Evolutionary conservation across 2,113 vertebrate species (phyloP).

Genomic region (Phrynosoma platyrhinos): DNA sequence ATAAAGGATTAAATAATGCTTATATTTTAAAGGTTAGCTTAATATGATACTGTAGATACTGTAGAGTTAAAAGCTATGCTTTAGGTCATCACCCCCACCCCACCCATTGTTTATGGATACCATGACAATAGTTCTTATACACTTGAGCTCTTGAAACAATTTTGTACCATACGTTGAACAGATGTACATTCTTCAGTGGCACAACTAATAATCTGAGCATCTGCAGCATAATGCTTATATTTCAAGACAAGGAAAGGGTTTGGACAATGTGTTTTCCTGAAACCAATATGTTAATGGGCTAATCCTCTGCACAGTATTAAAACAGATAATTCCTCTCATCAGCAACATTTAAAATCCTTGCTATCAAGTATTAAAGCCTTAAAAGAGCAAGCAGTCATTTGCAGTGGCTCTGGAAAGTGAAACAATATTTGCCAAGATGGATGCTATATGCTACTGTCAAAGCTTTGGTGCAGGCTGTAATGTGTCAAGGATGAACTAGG

Average conservation of each 20-base stretch:
- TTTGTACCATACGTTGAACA: slow-evolving; percentile 1
- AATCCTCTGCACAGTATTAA: background rate
- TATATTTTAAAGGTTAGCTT: background rate
- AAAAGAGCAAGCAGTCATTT: background rate
- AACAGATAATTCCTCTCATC: background rate
- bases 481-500: background rate
- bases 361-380: slow-evolving; percentile 17
- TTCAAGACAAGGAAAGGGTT: slow-evolving; percentile 9
- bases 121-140: slow-evolving; percentile 25
- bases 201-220: slow-evolving; percentile 18
- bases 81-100: background rate
- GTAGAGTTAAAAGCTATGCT: background rate
- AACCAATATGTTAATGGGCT: background rate
- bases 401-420: background rate
- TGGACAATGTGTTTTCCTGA: slow-evolving; percentile 5
- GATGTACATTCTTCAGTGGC: slow-evolving; percentile 12
- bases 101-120: slow-evolving; percentile 9
- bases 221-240: background rate
- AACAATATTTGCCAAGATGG: background rate
- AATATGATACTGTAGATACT: background rate
- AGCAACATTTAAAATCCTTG: background rate
- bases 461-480: background rate
- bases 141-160: slow-evolving; percentile 18
- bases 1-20: background rate
- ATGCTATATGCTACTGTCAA: background rate